Percentiles rank a stretch among this genome's conserved stretches.
phyloP scores from a whole-genome alignment of 2,113 vertebrate species.

The Ahaetulla prasina region DNA sequence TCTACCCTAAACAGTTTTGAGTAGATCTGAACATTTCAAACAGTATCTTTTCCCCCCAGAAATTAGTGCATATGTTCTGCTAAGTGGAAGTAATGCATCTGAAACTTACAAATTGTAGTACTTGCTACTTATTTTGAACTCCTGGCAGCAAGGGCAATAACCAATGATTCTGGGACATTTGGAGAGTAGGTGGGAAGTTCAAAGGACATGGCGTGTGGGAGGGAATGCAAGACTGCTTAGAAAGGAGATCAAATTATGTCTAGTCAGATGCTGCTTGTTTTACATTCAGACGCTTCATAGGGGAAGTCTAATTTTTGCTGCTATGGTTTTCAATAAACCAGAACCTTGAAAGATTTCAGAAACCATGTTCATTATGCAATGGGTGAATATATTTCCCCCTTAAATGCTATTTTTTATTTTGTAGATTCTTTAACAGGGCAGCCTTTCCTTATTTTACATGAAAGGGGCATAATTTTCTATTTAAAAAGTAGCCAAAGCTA shows the following conservation, averaged over 20 bases:
- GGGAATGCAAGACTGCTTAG: conserved; percentile 1
- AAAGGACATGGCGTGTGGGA: background rate
- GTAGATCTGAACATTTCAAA: background rate
- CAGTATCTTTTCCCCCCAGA: background rate
- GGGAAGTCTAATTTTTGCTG: background rate
- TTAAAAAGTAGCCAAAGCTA: conserved; percentile 27
- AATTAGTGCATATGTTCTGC: background rate
- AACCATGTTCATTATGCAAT: background rate
- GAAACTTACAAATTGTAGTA: background rate
- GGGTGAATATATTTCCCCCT: background rate
- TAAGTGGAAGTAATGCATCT: background rate
- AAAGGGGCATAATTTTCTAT: conserved; percentile 23
- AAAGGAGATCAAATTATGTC: background rate
- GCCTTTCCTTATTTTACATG: background rate
- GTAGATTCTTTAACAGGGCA: background rate
- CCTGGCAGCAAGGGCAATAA: background rate
- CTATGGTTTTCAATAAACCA: background rate
- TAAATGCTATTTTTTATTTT: background rate
- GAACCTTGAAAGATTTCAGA: no score
- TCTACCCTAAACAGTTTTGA: background rate
- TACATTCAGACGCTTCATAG: background rate
- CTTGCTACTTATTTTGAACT: conserved; percentile 3
- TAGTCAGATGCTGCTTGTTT: background rate
- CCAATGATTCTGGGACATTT: background rate
- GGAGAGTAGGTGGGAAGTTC: conserved; percentile 1